These are phyloP conservation scores for Resseliella maxima DNA, from an alignment of 2,888 invertebrate species.

Conservation along the genomic window DNA sequence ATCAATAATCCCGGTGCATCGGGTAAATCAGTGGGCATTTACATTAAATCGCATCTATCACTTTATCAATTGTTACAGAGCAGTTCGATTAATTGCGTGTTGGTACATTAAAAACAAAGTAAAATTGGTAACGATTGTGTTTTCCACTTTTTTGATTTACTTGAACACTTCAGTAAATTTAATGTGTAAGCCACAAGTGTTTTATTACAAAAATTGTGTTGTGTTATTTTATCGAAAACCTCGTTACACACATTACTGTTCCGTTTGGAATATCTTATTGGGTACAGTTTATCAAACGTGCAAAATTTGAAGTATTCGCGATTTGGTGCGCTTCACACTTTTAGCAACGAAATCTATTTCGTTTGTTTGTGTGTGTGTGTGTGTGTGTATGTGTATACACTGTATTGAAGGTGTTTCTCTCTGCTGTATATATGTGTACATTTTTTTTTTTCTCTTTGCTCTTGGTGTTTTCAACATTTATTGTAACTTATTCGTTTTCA, in stretches of 20 bases:
- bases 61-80: background rate
- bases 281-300: conserved; percentile 59
- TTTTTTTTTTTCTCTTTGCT: no score
- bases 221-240: conserved; percentile 60
- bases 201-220: conserved; percentile 59
- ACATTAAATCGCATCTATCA: background rate
- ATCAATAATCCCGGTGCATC: background rate
- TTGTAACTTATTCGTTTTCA: no score
- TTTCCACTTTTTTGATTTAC: conserved; percentile 28
- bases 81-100: background rate
- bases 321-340: conserved; percentile 54
- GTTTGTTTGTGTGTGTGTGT: background rate
- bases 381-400: no score
- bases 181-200: conserved; percentile 59
- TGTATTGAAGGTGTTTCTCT: no score
- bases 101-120: background rate
- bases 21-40: background rate
- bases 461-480: no score
- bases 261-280: conserved; percentile 60
- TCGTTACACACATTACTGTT: conserved; percentile 60
- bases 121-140: background rate
- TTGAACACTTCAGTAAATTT: conserved; percentile 57
- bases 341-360: conserved; percentile 51
- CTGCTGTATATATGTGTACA: no score
- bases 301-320: conserved; percentile 58